Evolutionary conservation across 2,113 vertebrate species (phyloP).

Genomic region (Triplophysa dalaica): DNA sequence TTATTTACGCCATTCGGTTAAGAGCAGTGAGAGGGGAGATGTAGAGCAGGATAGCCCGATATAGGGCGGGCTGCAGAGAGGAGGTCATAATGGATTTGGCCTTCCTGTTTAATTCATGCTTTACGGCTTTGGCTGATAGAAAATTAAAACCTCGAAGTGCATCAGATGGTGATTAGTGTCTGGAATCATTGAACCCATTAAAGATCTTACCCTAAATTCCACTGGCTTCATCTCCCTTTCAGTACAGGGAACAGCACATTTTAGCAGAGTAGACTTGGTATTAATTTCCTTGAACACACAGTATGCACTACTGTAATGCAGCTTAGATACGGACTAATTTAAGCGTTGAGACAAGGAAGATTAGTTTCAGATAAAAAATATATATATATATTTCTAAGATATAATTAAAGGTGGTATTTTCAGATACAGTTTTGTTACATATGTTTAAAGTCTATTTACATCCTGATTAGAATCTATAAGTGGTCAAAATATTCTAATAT

Average conservation of each 20-base stretch:
- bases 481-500: background rate
- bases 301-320: constrained; percentile 12
- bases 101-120: constrained; percentile 69
- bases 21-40: constrained; percentile 35
- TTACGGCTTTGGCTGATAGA: constrained; percentile 65
- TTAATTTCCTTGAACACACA: constrained; percentile 28
- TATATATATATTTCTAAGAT: too few species aligned
- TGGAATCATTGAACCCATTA: constrained; percentile 53
- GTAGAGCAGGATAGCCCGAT: background rate
- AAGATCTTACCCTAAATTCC: constrained; percentile 52
- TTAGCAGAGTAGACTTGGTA: constrained; percentile 22
- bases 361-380: constrained; percentile 5
- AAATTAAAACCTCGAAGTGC: constrained; percentile 52
- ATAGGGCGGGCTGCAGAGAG: constrained; percentile 8
- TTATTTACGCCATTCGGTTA: constrained; percentile 53
- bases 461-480: too few species aligned
- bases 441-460: too few species aligned
- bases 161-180: constrained; percentile 58
- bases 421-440: too few species aligned
- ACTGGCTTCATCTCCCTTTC: constrained; percentile 35
- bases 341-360: constrained; percentile 4
- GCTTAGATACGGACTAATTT: constrained; percentile 12
- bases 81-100: constrained; percentile 68
- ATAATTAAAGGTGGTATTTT: too few species aligned
- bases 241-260: constrained; percentile 22